Percentiles rank a stretch among this genome's conserved stretches.
Evolutionary conservation across 2,888 invertebrate species (phyloP).

Genomic region (Agonopterix subpropinquella): DNA sequence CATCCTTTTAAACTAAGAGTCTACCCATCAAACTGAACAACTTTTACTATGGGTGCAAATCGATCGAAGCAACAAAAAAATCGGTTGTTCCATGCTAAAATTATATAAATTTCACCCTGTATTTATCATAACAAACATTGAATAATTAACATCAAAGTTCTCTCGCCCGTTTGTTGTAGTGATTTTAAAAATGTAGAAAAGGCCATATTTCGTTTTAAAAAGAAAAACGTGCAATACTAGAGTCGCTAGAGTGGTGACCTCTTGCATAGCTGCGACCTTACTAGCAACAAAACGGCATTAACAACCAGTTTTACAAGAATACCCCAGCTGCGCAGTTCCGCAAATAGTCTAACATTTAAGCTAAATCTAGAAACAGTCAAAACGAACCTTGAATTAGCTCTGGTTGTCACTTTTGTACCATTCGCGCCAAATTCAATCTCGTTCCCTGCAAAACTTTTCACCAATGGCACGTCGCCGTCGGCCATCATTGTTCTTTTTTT

Average conservation of each 20-base stretch:
- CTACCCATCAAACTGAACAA: no score
- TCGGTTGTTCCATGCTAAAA: no score
- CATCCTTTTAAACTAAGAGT: no score
- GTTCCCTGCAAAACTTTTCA: conserved; percentile 59
- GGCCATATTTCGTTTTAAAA: no score
- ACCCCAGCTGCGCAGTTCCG: not conserved
- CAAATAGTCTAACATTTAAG: not conserved
- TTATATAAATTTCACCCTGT: no score
- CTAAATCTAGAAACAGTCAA: conserved; percentile 1
- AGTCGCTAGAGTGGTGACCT: not conserved
- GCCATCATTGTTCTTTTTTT: conserved; percentile 44
- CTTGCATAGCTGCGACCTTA: conserved; percentile 1
- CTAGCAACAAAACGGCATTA: not conserved
- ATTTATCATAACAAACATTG: no score
- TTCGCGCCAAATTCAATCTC: conserved; percentile 62
- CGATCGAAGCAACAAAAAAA: no score
- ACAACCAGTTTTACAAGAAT: not conserved
- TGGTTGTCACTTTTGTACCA: conserved; percentile 51
- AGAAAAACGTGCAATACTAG: no score
- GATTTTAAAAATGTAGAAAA: no score
- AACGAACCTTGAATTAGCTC: conserved; percentile 56
- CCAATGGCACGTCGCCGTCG: conserved; percentile 65
- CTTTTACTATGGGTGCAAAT: no score
- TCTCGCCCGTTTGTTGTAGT: no score
- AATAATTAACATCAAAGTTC: no score